Evolutionary conservation across 2,888 invertebrate species (phyloP).

Genomic region (Cosmopolites sordidus): DNA sequence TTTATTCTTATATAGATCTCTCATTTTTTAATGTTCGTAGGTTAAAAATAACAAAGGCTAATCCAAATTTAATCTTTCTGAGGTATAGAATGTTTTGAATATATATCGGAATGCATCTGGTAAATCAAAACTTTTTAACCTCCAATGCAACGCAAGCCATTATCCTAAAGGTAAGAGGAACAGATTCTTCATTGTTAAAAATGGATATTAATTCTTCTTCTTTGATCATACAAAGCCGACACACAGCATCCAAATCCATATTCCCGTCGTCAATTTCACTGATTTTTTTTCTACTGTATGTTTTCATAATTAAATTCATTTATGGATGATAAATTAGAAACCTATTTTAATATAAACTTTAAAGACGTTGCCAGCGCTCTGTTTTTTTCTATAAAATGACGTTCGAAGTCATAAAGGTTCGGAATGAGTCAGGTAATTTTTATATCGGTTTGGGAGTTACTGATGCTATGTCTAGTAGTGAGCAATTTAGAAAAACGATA

Average conservation of each 20-base stretch:
- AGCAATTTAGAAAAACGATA: too few relatives aligned
- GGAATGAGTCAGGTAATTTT: too few relatives aligned
- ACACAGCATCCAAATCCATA: constrained; percentile 58
- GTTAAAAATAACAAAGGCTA: too few relatives aligned
- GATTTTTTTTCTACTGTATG: constrained; percentile 55
- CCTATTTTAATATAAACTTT: not conserved
- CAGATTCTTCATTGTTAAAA: constrained; percentile 52
- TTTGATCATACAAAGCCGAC: constrained; percentile 61
- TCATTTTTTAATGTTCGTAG: too few relatives aligned
- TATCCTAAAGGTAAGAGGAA: constrained; percentile 64
- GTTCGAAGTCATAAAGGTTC: not conserved
- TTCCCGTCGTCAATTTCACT: constrained; percentile 50
- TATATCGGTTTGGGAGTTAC: too few relatives aligned
- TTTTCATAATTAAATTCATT: constrained; percentile 49
- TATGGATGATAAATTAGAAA: constrained; percentile 8
- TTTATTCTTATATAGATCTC: too few relatives aligned
- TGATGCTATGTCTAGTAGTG: too few relatives aligned
- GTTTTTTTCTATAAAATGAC: not conserved
- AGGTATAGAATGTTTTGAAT: too few relatives aligned
- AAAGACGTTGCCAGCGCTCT: not conserved
- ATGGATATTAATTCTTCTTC: constrained; percentile 58
- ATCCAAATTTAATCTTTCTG: too few relatives aligned
- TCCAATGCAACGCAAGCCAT: constrained; percentile 73
- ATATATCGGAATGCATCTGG: too few relatives aligned
- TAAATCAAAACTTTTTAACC: constrained; percentile 50